These are phyloP conservation scores for Matsumurasca onukii DNA, from an alignment of 1,140 invertebrate genomes.

Conservation along the genomic window DNA sequence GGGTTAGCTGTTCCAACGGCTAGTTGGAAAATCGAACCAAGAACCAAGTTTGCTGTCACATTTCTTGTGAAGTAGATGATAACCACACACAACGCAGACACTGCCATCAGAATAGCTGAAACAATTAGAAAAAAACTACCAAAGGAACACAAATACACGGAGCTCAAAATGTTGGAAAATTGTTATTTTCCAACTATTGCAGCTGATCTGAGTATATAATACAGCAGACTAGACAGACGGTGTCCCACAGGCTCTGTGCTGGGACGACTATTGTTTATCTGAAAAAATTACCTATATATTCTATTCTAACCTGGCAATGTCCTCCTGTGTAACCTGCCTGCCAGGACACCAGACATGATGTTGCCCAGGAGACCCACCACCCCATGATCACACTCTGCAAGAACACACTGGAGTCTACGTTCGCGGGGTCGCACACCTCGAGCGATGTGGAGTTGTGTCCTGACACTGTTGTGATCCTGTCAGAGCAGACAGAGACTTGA, in stretches of 20 bases:
- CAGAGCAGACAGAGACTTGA: conserved; percentile 50
- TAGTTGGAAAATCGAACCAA: conserved; percentile 56
- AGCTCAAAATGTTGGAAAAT: neutral
- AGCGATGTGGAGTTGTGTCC: too few relatives aligned
- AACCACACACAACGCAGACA: conserved; percentile 37
- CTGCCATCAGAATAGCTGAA: conserved; percentile 34
- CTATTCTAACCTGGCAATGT: conserved; percentile 37
- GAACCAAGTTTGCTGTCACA: conserved; percentile 52
- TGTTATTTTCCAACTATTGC: neutral
- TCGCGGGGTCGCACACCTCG: conserved; percentile 36
- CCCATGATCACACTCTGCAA: conserved; percentile 54
- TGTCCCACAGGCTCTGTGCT: too few relatives aligned
- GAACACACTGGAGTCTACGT: conserved; percentile 49
- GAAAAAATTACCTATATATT: too few relatives aligned
- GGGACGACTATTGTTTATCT: too few relatives aligned
- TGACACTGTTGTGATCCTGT: conserved; percentile 38
- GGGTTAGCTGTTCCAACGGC: conserved; percentile 58
- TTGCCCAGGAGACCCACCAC: conserved; percentile 51
- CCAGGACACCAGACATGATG: conserved; percentile 32
- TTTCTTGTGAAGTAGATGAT: conserved; percentile 53
- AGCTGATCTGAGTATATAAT: neutral
- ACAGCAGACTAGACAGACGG: too few relatives aligned
- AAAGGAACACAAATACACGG: neutral
- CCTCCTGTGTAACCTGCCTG: conserved; percentile 24
- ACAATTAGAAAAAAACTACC: neutral